Evolutionary conservation across 2,888 invertebrate species (phyloP).

Genomic region (Chaitophorus viminalis): DNA sequence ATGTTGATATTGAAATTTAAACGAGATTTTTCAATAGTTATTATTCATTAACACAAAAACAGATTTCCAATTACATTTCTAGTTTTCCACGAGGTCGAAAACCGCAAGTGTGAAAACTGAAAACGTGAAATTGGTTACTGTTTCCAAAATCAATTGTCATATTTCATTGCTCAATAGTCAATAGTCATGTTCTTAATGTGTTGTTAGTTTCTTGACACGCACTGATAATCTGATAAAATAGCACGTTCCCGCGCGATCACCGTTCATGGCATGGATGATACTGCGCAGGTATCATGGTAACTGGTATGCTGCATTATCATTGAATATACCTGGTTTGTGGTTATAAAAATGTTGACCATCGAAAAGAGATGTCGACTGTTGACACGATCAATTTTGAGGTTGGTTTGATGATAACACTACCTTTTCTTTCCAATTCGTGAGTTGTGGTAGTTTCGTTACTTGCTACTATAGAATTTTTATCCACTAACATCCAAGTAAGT

Average conservation of each 20-base stretch:
- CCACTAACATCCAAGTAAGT: slow-evolving; percentile 59
- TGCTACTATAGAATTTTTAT: slow-evolving; percentile 24
- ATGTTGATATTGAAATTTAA: too few relatives aligned
- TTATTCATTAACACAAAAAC: too few relatives aligned
- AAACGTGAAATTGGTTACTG: too few relatives aligned
- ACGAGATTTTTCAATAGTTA: too few relatives aligned
- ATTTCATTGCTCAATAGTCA: too few relatives aligned
- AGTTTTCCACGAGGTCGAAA: too few relatives aligned
- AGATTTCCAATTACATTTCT: too few relatives aligned
- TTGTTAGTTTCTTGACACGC: too few relatives aligned
- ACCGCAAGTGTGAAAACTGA: too few relatives aligned
- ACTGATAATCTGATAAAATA: background rate
- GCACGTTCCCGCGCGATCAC: background rate
- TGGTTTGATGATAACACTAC: slow-evolving; percentile 27
- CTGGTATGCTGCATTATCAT: background rate
- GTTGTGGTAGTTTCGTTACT: background rate
- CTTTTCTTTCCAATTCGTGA: slow-evolving; percentile 16
- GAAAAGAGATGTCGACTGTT: too few relatives aligned
- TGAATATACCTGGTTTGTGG: background rate
- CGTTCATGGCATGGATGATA: background rate
- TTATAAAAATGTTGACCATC: background rate
- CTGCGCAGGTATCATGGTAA: background rate
- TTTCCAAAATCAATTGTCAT: too few relatives aligned
- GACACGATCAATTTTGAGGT: slow-evolving; percentile 42
- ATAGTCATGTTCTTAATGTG: too few relatives aligned